Evolutionary conservation across 2,113 vertebrate species (phyloP).

Genomic region (Phalacrocorax carbo): DNA sequence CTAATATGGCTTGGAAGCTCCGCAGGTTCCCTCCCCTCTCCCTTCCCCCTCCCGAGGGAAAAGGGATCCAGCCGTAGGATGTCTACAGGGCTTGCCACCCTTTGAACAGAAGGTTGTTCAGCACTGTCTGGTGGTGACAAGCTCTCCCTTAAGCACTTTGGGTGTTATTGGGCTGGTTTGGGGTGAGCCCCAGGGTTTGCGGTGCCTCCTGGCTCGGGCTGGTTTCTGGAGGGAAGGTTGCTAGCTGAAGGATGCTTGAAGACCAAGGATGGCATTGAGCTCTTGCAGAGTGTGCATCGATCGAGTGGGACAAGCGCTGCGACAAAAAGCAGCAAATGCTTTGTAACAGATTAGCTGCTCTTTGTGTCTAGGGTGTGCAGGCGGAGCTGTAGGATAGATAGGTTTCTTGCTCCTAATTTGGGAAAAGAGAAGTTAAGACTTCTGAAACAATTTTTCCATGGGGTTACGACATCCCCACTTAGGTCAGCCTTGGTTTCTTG

Average conservation of each 20-base stretch:
- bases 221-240: background rate
- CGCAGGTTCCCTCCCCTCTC: background rate
- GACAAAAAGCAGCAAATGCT: background rate
- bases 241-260: background rate
- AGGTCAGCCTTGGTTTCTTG: background rate
- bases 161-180: background rate
- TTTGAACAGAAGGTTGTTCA: background rate
- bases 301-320: fast-evolving
- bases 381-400: background rate
- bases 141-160: background rate
- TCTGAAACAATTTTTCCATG: background rate
- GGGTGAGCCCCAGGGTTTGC: background rate
- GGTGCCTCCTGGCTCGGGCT: background rate
- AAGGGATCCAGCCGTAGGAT: background rate
- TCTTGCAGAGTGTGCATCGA: fast-evolving
- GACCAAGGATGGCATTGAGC: background rate
- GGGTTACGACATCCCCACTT: fast-evolving
- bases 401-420: background rate
- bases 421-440: background rate
- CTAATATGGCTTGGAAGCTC: background rate
- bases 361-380: background rate
- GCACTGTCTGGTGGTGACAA: fast-evolving
- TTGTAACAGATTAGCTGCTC: background rate
- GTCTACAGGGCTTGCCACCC: fast-evolving
- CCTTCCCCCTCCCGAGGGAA: background rate